Conservation (phyloP, 2,888 invertebrate genomes). For the Orgyia antiqua region DNA sequence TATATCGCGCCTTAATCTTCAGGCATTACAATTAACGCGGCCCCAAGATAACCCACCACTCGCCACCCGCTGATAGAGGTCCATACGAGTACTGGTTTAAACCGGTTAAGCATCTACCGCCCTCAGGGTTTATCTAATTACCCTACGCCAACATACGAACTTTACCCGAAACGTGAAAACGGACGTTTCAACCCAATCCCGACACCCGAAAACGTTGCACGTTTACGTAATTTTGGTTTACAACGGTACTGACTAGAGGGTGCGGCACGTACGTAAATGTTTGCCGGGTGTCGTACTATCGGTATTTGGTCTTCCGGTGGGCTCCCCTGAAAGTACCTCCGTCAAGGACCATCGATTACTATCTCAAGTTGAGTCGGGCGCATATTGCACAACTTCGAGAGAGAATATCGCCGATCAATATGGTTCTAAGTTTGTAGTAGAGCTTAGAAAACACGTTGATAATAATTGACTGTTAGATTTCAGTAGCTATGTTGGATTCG, state of each 20-base stretch:
- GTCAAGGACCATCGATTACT: constrained; percentile 67
- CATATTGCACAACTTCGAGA: constrained; percentile 65
- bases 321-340: constrained; percentile 41
- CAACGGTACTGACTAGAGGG: constrained; percentile 35
- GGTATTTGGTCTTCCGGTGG: constrained; percentile 53
- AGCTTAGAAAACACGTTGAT: constrained; percentile 29
- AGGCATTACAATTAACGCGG: constrained; percentile 76
- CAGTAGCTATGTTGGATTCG: no score
- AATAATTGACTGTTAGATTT: no score
- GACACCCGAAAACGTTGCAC: constrained; percentile 39
- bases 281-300: constrained; percentile 51
- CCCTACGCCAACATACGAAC: constrained; percentile 55
- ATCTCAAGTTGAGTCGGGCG: constrained; percentile 48
- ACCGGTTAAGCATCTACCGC: constrained; percentile 71
- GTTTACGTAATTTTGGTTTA: constrained; percentile 45
- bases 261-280: constrained; percentile 66
- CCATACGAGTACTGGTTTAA: constrained; percentile 65
- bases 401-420: constrained; percentile 47
- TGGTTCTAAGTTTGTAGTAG: constrained; percentile 33
- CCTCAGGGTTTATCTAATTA: constrained; percentile 76
- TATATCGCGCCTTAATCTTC: constrained; percentile 69
- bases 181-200: constrained; percentile 35
- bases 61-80: constrained; percentile 75
- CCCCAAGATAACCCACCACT: constrained; percentile 72
- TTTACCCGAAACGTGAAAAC: constrained; percentile 22